Evolutionary conservation across 2,888 invertebrate genomes (phyloP), one percentile per base, ranked within the genome.

Genomic region (Cantharis lateralis): DNA sequence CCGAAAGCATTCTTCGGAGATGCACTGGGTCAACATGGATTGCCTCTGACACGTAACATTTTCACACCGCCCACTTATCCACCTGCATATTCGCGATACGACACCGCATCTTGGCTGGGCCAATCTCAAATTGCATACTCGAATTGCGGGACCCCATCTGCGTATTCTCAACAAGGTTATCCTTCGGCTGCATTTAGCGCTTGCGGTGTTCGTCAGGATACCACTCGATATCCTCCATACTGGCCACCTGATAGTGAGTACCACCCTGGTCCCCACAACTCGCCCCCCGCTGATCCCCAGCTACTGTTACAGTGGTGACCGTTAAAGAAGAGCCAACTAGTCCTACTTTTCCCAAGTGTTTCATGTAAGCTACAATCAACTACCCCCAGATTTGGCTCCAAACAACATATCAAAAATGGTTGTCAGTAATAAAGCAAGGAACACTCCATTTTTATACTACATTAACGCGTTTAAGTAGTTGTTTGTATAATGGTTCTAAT

Each of bases 41-140:
- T 93, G 0, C 88, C 89, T 0, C 85, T 92, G n/a, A 88, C 92
- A 15, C 89, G 93, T 78, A 93, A 92, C 85, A 90, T 93, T 81
- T 93, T 93, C 82, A 89, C 92, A 3, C 89, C 91, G 10, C 91
- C 93, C 2, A 90, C 93, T 0, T 92, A 92, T 81, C 91, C 92
- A 16, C 89, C 92, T 0, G 88, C 92, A 5, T 93, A 93, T 84
- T 90, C 92, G 1, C 89, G 92, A 87, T 87, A 87, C 81, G 88
- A 86, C 72, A 83, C 83, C 62, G 82, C 86, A 48, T 79, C 86
- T 13, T 87, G 87, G 87, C 79, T 88, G 77, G 86, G 84, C 10
- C 82, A 82, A 32, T 79, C 82, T 26, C 82, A 82, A 72, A 78
- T 82, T 63, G 79, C 80, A 10, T 81, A 80, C 72, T 78, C 82